phyloP scores from a whole-genome alignment of 2,888 invertebrate species.

The Cyrtodaria siliqua region DNA sequence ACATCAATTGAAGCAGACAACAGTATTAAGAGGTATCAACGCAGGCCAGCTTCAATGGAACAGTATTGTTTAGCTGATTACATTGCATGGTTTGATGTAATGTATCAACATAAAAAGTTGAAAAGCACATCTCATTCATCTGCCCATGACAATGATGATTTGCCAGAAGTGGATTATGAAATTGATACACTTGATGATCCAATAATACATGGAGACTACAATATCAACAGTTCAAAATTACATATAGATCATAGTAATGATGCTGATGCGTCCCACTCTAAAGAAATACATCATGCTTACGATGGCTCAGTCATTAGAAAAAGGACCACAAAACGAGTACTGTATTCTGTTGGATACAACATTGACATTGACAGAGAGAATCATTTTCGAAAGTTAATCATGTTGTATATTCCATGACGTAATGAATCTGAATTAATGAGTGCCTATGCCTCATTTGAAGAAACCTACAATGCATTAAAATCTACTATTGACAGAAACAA shows the following conservation, averaged over 20 bases:
- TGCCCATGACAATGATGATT: too few species aligned
- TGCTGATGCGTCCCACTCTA: background rate
- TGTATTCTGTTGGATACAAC: constrained; percentile 23
- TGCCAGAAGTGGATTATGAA: too few species aligned
- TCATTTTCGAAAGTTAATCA: constrained; percentile 36
- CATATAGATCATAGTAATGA: background rate
- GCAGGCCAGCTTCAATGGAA: too few species aligned
- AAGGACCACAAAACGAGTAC: constrained; percentile 28
- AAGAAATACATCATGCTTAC: background rate
- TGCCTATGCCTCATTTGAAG: background rate
- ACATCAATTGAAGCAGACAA: constrained; percentile 49
- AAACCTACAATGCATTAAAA: background rate
- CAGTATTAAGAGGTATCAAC: constrained; percentile 7
- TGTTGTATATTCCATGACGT: constrained; percentile 71
- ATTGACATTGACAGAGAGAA: constrained; percentile 37
- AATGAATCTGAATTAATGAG: background rate
- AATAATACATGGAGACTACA: background rate
- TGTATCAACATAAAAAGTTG: too few species aligned
- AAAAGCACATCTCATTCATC: too few species aligned
- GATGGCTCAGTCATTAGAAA: constrained; percentile 40
- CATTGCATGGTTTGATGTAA: constrained; percentile 29
- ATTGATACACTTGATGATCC: too few species aligned
- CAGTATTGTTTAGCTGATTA: constrained; percentile 45
- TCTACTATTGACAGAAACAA: background rate
- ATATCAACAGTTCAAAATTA: too few species aligned